Base-by-base conservation (phyloP, 2,113 vertebrate genomes). In the Cyanoderma ruficeps region DNA sequence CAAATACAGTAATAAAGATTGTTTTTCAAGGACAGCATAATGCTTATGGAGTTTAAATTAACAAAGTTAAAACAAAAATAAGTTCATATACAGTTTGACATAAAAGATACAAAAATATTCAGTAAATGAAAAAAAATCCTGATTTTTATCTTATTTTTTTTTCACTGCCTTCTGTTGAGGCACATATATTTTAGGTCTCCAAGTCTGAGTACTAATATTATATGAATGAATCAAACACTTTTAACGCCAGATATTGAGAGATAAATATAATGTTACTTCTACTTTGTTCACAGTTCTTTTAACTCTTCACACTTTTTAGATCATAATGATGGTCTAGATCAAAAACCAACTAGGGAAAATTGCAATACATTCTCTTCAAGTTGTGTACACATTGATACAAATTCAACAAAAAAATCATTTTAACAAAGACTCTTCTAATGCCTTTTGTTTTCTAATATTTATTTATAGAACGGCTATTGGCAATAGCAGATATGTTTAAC, bases 81-180 rank as follows among this genome's bases (percentile, higher is more conserved):
- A 15, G 2, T 77, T 83, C 60, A 31, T 50, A 39, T 25, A 41
- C 22, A 49, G 3, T 7, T 30, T 77, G 37, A 67, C 39, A 65
- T 3, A 53, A 87, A 83, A 80, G 13, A 50, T 50, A 20, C 3
- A 44, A 60, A 69, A 52, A 0, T 69, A 17, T n/a, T 37, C 37
- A 46, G 9, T 13, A 79, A 75, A 89, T 22, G 0, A 13, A 53
- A 82, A 90, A 70, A 21, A 5, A 2, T 2, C 2, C 4, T 14
- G 3, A 21, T 13, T 78, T 84, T 42, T 27, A 11, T 13, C 1
- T 1, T 13, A 14, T 7, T 28, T 59, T 83, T 92, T 94, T 80
- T 50, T 71, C 2, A 55, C 11, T 37, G 6, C 0, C 0, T 39
- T 35, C 25, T 60, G 19, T n/a, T 35, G 17, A 64, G 13, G 27